Evolutionary conservation across 64 coral and sea anemone species (phyloP), one percentile per base, ranked within the genome.

Genomic region (Pocillopora damicornis): DNA sequence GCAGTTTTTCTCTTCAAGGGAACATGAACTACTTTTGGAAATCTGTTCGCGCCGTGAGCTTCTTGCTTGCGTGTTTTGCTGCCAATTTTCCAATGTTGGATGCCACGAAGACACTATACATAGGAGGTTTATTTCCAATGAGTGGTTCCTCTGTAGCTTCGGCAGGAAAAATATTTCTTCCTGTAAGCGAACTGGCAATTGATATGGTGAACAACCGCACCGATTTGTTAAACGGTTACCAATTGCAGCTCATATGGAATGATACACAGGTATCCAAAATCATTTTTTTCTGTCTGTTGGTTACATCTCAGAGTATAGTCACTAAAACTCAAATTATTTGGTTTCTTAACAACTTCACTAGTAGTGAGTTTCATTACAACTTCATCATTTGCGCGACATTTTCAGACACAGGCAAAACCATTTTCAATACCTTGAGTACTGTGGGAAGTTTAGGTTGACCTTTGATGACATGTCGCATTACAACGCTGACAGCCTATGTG

Each of bases 251-350:
- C 13, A 15, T 94, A 11, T 79, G 79, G 67, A 90, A 91, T 65
- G 93, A 94, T 37, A 90, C 88, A 18, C 90, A 94, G 92, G 92
- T 94, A 94, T 80, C 79, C 74, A 51, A 34, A 34, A 76, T 13
- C 75, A 77, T 61, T 67, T n/a, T 71, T 67, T n/a, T 71, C 51
- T 11, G 30, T 73, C 26, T 56, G 36, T 12, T 71, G 7, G 22
- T 89, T 17, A 71, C 18, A 23, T 23, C n/a, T 11, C 11, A 71
- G 25, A 11, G 22, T n/a, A 20, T 1, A 10, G 1, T 11, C 20
- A 71, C 3, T 11, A 20, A 23, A 71, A 20, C 25, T 23, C 9
- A 71, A 71, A 25, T 71, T 71, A 11, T 10, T 11, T 5, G 25
- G 22, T 71, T 71, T 30, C 64, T 18, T 8, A 20, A 16, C 61